A percentile compares a stretch with the other conserved stretches of the same genome.
Conservation (phyloP, 2,797 vertebrate genomes). For the Decapterus maruadsi region DNA sequence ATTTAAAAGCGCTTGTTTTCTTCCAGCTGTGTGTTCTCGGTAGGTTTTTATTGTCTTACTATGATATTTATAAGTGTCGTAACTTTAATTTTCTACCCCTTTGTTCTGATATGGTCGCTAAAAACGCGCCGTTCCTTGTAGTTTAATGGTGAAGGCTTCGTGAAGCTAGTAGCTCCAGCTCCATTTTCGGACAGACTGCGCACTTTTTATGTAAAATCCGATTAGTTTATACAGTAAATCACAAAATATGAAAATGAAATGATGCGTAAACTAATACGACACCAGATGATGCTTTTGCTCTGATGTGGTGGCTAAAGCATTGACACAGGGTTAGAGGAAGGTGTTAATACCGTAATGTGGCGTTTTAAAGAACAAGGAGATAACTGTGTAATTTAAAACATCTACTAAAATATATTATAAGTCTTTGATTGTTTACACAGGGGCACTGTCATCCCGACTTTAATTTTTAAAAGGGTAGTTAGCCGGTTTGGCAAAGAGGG, state of each 20-base stretch:
- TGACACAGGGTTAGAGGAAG: not conserved
- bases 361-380: not conserved
- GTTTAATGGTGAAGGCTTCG: not conserved
- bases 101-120: accelerated
- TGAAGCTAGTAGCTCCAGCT: slow-evolving; percentile 16
- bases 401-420: not conserved
- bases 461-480: not conserved
- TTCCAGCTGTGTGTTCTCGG: not conserved
- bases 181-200: slow-evolving; percentile 31
- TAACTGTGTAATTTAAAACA: accelerated
- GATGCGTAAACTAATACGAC: not conserved
- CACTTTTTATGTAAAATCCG: not conserved
- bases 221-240: not conserved
- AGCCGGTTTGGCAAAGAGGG: not conserved
- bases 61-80: accelerated
- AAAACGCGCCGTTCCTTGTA: accelerated
- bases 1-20: not conserved
- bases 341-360: not conserved
- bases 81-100: accelerated
- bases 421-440: not conserved
- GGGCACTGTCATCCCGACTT: not conserved
- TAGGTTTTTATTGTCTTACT: slow-evolving; percentile 11
- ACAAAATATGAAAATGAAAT: not conserved
- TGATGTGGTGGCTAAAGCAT: not conserved
- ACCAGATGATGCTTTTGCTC: not conserved